Evolutionary conservation across 2,113 vertebrate genomes (phyloP).

Genomic region (Eira barbara): DNA sequence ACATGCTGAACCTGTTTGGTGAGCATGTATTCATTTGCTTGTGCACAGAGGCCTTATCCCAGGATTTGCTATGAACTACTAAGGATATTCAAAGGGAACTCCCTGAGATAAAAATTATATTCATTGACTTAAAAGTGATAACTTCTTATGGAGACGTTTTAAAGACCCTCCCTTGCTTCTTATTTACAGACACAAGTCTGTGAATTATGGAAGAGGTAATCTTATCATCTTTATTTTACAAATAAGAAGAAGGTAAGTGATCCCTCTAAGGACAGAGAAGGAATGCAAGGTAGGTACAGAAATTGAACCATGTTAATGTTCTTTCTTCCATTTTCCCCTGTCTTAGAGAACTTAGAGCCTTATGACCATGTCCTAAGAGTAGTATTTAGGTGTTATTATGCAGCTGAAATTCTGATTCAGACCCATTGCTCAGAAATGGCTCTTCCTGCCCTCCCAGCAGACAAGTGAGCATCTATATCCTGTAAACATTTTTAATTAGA

Average conservation of each 20-base stretch:
- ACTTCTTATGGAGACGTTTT: neutral
- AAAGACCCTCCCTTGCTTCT: neutral
- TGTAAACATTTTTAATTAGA: neutral
- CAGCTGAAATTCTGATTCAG: neutral
- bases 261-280: neutral
- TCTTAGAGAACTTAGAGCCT: neutral
- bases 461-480: neutral
- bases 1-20: accelerated
- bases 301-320: neutral
- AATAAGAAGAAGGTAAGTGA: neutral
- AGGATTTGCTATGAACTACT: neutral
- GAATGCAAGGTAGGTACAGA: neutral
- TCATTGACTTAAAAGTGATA: neutral
- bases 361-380: accelerated
- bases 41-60: accelerated
- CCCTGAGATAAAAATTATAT: neutral
- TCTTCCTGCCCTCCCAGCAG: neutral
- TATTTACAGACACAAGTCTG: neutral
- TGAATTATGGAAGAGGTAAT: neutral
- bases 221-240: neutral
- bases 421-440: neutral
- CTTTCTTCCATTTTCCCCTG: neutral
- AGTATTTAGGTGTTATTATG: neutral
- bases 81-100: neutral
- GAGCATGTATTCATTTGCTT: neutral